A percentile compares a stretch with the other conserved stretches of the same genome.
Conservation (phyloP, 1,140 invertebrate species). For the Atopsyche davidsoni region DNA sequence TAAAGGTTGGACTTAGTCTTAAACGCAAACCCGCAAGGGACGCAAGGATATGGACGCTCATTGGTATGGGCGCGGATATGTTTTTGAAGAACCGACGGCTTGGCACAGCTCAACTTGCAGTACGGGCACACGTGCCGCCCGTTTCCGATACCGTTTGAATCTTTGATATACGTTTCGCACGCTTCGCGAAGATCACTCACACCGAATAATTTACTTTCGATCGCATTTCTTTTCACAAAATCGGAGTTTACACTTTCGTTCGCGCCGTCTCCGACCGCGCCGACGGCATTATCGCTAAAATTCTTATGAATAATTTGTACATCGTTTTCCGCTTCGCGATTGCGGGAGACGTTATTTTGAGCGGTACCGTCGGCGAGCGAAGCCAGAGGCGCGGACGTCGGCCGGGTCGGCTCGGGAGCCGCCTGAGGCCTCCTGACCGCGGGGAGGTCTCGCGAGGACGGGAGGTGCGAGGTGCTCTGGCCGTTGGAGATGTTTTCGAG, state of each 20-base stretch:
- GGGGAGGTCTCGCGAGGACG: slow-evolving; percentile 21
- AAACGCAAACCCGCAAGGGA: slow-evolving; percentile 84
- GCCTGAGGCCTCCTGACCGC: slow-evolving; percentile 8
- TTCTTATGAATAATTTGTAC: slow-evolving; percentile 51
- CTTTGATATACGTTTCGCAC: slow-evolving; percentile 34
- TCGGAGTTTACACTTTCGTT: slow-evolving; percentile 13
- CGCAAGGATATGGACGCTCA: slow-evolving; percentile 85
- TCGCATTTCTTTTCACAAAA: slow-evolving; percentile 14
- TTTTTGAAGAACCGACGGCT: slow-evolving; percentile 90
- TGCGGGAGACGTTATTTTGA: slow-evolving; percentile 22
- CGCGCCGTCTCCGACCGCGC: slow-evolving; percentile 3
- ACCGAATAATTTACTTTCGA: slow-evolving; percentile 15
- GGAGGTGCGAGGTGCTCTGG: slow-evolving; percentile 32
- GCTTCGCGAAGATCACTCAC: slow-evolving; percentile 20
- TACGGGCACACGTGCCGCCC: slow-evolving; percentile 77
- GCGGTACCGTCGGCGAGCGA: slow-evolving; percentile 1
- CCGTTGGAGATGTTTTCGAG: slow-evolving; percentile 35
- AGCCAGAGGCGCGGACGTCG: slow-evolving; percentile 3
- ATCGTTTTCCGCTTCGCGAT: slow-evolving; percentile 39
- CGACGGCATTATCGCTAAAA: slow-evolving; percentile 39
- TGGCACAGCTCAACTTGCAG: slow-evolving; percentile 82
- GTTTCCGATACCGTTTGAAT: slow-evolving; percentile 39
- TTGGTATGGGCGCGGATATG: slow-evolving; percentile 90
- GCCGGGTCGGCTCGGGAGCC: slow-evolving; percentile 3
- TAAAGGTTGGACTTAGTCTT: slow-evolving; percentile 93